Conservation (phyloP, 2,113 vertebrate genomes). For the Cardinalis cardinalis region DNA sequence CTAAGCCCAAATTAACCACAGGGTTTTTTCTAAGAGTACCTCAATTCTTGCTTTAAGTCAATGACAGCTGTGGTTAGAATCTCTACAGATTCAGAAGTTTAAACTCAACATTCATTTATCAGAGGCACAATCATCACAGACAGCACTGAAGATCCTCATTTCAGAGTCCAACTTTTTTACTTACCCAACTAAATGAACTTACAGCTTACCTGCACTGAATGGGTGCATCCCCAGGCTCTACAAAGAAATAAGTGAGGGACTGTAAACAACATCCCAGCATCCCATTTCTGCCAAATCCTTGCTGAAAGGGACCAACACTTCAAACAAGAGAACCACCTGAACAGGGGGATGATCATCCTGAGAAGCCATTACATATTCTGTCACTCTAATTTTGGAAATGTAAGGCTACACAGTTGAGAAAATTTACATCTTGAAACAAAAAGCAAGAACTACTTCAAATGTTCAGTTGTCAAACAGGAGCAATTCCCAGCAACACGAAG, state of each 20-base stretch:
- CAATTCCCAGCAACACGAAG: background rate
- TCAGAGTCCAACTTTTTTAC: background rate
- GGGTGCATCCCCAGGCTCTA: accelerated
- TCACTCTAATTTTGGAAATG: background rate
- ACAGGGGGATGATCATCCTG: background rate
- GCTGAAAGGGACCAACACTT: background rate
- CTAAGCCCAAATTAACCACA: background rate
- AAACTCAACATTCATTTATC: background rate
- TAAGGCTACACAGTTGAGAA: background rate
- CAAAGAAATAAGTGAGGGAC: background rate
- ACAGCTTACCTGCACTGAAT: background rate
- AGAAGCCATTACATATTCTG: background rate
- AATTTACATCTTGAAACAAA: background rate
- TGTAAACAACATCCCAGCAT: background rate
- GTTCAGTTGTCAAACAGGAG: background rate
- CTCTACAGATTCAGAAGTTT: background rate
- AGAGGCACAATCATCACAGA: background rate
- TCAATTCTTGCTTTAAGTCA: background rate
- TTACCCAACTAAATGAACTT: background rate
- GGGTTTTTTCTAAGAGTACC: background rate
- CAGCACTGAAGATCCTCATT: accelerated
- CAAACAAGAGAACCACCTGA: background rate
- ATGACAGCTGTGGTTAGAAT: background rate
- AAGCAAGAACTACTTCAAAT: background rate
- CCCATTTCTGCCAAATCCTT: background rate